These are phyloP conservation scores for Leptoclinus maculatus DNA, from an alignment of 2,797 vertebrate species.

Conservation along the genomic window DNA sequence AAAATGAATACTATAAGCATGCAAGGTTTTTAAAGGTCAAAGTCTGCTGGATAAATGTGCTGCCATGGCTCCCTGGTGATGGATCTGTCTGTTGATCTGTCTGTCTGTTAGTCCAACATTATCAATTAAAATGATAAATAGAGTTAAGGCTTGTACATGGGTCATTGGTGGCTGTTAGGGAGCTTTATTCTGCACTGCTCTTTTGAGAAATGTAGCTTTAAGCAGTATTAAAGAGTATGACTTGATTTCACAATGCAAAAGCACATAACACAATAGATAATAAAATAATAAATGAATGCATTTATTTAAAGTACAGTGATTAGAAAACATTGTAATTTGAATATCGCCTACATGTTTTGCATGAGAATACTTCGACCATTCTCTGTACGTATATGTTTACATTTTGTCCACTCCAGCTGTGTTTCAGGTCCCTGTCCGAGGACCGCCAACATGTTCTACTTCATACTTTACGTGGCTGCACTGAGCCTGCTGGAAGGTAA, in stretches of 20 bases:
- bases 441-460: constrained; percentile 29
- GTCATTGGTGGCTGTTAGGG: background rate
- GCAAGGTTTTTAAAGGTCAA: background rate
- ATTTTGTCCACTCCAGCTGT: background rate
- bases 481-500: constrained; percentile 40
- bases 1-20: background rate
- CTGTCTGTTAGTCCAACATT: background rate
- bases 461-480: constrained; percentile 1
- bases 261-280: background rate
- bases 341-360: background rate
- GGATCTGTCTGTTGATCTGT: background rate
- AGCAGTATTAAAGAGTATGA: background rate
- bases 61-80: background rate
- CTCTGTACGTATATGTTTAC: background rate
- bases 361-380: background rate
- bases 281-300: background rate
- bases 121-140: background rate
- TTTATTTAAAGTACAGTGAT: background rate
- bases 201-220: background rate
- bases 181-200: background rate
- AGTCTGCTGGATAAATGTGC: background rate
- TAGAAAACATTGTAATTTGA: background rate
- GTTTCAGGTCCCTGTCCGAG: background rate
- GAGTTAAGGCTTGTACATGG: background rate
- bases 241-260: background rate